Percentiles rank a stretch among this genome's conserved stretches.
phyloP scores from a whole-genome alignment of 2,113 vertebrate species.

The Labeo rohita region DNA sequence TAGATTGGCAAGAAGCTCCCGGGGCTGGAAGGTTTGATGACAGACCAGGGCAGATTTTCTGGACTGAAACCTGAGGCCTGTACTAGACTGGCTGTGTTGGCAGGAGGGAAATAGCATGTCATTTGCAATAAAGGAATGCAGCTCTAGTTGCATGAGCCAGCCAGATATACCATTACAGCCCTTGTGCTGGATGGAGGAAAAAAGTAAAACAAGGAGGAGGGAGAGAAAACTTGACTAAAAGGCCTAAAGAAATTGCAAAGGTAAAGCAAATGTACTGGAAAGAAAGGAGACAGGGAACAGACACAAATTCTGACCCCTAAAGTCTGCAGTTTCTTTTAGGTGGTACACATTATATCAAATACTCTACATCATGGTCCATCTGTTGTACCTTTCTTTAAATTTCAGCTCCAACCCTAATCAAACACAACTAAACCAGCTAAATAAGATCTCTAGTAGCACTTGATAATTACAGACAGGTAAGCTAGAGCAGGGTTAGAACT shows the following conservation, averaged over 20 bases:
- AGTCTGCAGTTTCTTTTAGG: no score
- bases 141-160: constrained; percentile 60
- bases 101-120: constrained; percentile 61
- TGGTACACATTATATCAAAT: background rate
- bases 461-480: no score
- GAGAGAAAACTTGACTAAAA: background rate
- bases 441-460: no score
- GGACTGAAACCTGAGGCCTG: constrained; percentile 65
- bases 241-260: background rate
- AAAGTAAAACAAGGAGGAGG: background rate
- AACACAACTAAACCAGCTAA: background rate
- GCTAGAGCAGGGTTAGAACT: no score
- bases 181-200: constrained; percentile 45
- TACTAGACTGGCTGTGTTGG: constrained; percentile 60
- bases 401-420: background rate
- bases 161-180: constrained; percentile 69
- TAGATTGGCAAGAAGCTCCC: background rate
- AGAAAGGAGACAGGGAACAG: background rate
- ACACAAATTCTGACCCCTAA: background rate
- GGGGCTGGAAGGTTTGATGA: constrained; percentile 51
- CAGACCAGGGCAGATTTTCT: constrained; percentile 59
- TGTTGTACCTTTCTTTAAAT: background rate
- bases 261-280: background rate
- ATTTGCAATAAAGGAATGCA: constrained; percentile 71
- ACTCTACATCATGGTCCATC: background rate